Base-by-base conservation (phyloP, 1,140 invertebrate genomes). In the Sminthurinus signatus region DNA sequence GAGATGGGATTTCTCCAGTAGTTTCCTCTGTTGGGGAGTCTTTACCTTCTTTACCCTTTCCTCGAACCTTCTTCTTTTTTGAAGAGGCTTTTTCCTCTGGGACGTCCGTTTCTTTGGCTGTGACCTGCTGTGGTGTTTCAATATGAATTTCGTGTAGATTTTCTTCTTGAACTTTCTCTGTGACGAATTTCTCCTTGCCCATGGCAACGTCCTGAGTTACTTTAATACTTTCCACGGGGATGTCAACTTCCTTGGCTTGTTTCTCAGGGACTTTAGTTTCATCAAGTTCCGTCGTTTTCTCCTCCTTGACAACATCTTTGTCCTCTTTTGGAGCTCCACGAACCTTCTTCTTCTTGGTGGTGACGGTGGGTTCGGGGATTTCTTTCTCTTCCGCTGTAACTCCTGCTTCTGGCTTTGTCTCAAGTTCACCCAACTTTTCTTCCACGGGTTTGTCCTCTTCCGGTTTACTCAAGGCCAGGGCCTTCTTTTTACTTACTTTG, bases 21-120 rank as follows among this genome's bases (percentile, higher is more conserved):
- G 4, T 29, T 39, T 39, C 55, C 2, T 57, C 28, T 19, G 32
- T 10, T 56, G 56, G 1, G 31, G 19, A 12, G 42, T 65, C 54
- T 67, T 67, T 2, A 2, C 15, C 2, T 15, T 32, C 29, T 17
- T 57, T 42, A 27, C 21, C 29, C 19, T 48, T n/a, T 5, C 32
- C 25, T 52, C 58, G 3, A 43, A 52, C 43, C 66, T 55, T 65
- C 67, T 42, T 56, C 21, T 69, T 65, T 63, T 62, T 25, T 50
- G 52, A 39, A 61, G 59, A 59, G 50, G 59, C 55, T 64, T 68
- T 23, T 67, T 48, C 46, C 43, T 62, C 28, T 62, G 31, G 46
- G 2, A 60, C 55, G 42, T 65, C 72, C 2, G 51, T 36, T 12
- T 42, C 54, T 31, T 3, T 25, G 4, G 57, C 57, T 25, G 10